Evolutionary conservation across 53 echinoderm and acorn worm species (phyloP), one percentile per base, ranked within the genome.

Genomic region (Actinopyga echinites): DNA sequence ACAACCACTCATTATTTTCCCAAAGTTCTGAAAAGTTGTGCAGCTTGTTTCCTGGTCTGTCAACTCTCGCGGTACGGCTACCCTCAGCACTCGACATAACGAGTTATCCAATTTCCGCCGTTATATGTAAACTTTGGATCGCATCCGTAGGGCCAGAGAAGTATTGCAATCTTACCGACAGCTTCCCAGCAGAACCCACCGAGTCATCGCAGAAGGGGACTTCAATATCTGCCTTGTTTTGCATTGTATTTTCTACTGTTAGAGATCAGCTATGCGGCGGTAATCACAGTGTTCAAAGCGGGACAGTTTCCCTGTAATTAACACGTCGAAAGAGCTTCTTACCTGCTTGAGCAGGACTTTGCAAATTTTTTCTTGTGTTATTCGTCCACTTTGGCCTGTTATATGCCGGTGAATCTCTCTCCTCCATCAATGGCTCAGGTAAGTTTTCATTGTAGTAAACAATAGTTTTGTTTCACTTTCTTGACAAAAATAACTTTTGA

Each of bases 381-480:
- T 71, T 71, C 44, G 71, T 71, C n/a, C 43, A 44, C 42, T 26
- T 40, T 71, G 40, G n/a, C 71, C 25, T 71, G 71, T 71, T 78
- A 78, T 56, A 80, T 80, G 81, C 81, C 81, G 60, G 62, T 80
- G 5, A 80, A 80, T 35, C 81, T 80, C 21, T 80, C 81, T 24
- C 81, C 81, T 24, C 81, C 81, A 26, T 45, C 81, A 35, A 80
- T 80, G 81, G 81, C 81, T 80, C 81, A 80, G 81, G 81, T 80
- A 80, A 62, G 81, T 78, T 4, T 20, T 1, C 25, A 30, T 2
- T 49, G 17, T 5, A 49, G 0, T 49, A 0, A n/a, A 49, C 49
- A 49, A 49, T 13, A 49, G 49, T 13, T 49, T 6, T 49, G 49
- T 13, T 49, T 49, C 13, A 49, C 49, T 49, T 49, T 49, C 17